Evolutionary conservation across 2,888 invertebrate species (phyloP).

Genomic region (Cerastoderma edule): DNA sequence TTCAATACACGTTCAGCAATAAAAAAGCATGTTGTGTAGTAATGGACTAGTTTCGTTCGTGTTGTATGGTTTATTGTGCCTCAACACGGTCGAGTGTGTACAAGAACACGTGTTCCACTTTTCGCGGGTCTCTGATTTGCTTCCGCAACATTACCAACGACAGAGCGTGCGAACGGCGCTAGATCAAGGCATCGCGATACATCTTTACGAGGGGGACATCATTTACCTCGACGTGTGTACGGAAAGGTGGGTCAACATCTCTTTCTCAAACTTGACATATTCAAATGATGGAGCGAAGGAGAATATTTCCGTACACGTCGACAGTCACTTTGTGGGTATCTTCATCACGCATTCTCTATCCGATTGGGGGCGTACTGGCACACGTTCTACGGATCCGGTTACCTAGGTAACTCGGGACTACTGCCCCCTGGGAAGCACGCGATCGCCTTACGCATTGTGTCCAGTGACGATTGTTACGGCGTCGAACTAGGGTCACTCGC

Average conservation of each 20-base stretch:
- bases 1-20: too few relatives aligned
- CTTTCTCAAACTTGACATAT: conserved; percentile 57
- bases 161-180: conserved; percentile 19
- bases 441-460: conserved; percentile 29
- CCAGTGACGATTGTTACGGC: conserved; percentile 50
- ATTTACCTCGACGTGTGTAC: conserved; percentile 37
- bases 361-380: conserved; percentile 55
- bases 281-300: conserved; percentile 67
- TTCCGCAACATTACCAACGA: conserved; percentile 12
- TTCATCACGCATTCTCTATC: conserved; percentile 39
- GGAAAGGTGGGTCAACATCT: conserved; percentile 34
- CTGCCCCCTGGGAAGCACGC: conserved; percentile 44
- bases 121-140: conserved; percentile 29
- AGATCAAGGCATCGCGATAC: conserved; percentile 34
- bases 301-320: conserved; percentile 53
- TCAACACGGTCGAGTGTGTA: neutral
- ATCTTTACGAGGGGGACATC: conserved; percentile 46
- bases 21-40: too few relatives aligned
- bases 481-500: conserved; percentile 48
- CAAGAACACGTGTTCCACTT: conserved; percentile 30
- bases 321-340: conserved; percentile 44
- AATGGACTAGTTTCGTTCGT: neutral
- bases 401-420: conserved; percentile 33
- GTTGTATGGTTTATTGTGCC: neutral
- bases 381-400: conserved; percentile 28